Percentiles rank a stretch among this genome's conserved stretches.
Conservation (phyloP, 2,113 vertebrate species). For the Gnathonemus echidnorhynchus region DNA sequence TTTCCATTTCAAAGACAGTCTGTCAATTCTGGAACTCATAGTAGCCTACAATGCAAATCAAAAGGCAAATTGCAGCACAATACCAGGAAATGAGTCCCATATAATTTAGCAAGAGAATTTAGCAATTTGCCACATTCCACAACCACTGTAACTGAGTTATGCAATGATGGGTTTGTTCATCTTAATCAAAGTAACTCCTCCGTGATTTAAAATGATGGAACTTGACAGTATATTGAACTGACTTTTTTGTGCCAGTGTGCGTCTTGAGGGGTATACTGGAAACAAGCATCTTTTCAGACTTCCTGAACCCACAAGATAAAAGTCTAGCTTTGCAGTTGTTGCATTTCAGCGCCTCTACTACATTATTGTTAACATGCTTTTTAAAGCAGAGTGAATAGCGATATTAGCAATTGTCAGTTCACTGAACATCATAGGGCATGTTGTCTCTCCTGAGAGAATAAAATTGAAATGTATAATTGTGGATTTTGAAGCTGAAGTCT, state of each 20-base stretch:
- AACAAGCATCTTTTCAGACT: not conserved
- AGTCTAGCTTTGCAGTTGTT: not conserved
- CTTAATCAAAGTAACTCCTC: not conserved
- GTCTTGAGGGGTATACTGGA: not conserved
- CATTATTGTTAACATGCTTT: not conserved
- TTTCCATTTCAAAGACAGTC: not conserved
- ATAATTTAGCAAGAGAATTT: not conserved
- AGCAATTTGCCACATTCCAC: not conserved
- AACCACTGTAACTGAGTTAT: not conserved
- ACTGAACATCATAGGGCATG: not conserved
- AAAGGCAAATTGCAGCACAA: not conserved
- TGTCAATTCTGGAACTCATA: not conserved
- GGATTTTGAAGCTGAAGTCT: not conserved
- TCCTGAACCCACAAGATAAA: not conserved
- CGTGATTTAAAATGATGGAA: not conserved
- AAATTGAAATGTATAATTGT: not conserved
- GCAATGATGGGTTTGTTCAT: not conserved
- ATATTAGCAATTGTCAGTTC: not conserved
- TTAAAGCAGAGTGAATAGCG: not conserved
- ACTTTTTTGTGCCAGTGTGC: not conserved
- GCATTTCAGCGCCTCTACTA: not conserved
- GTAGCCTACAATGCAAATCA: not conserved
- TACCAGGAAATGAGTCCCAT: not conserved
- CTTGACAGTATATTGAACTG: not conserved
- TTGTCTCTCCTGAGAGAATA: not conserved